Percentiles rank a stretch among this genome's conserved stretches.
These are phyloP conservation scores for Cladopsammia gracilis DNA, from an alignment of 64 coral and sea anemone species.

Conservation along the genomic window DNA sequence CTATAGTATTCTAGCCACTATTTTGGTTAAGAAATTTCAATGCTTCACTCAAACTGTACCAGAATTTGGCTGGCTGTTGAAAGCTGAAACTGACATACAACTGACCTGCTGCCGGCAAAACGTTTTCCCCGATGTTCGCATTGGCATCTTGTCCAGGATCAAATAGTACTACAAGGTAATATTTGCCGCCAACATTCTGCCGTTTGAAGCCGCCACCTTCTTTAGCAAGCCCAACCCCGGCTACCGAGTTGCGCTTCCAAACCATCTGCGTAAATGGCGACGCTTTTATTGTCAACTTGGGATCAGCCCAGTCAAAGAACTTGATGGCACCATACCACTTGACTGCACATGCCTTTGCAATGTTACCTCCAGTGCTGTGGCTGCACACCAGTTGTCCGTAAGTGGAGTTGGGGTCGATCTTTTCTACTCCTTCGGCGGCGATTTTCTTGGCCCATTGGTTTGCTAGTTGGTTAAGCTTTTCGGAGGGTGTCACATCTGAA, in stretches of 20 bases:
- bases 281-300: slow-evolving; percentile 45
- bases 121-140: slow-evolving; percentile 29
- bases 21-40: too few relatives aligned
- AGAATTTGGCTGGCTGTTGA: too few relatives aligned
- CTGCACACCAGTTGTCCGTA: slow-evolving; percentile 43
- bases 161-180: slow-evolving; percentile 31
- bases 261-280: slow-evolving; percentile 47
- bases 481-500: not conserved
- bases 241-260: slow-evolving; percentile 29
- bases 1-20: too few relatives aligned
- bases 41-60: too few relatives aligned
- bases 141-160: slow-evolving; percentile 37
- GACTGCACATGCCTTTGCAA: slow-evolving; percentile 52
- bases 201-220: not conserved
- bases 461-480: not conserved
- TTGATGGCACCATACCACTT: slow-evolving; percentile 47
- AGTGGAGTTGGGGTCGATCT: slow-evolving; percentile 9
- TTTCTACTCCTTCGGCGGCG: slow-evolving; percentile 16
- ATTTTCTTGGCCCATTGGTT: slow-evolving; percentile 2
- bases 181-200: not conserved
- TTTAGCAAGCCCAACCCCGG: slow-evolving; percentile 55
- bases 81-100: not conserved
- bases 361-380: not conserved
- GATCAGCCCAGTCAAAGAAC: slow-evolving; percentile 66
- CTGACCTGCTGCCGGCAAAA: slow-evolving; percentile 52